Percentiles rank a stretch among this genome's conserved stretches.
phyloP scores from a whole-genome alignment of 2,113 vertebrate species.

The Ammospiza nelsoni region DNA sequence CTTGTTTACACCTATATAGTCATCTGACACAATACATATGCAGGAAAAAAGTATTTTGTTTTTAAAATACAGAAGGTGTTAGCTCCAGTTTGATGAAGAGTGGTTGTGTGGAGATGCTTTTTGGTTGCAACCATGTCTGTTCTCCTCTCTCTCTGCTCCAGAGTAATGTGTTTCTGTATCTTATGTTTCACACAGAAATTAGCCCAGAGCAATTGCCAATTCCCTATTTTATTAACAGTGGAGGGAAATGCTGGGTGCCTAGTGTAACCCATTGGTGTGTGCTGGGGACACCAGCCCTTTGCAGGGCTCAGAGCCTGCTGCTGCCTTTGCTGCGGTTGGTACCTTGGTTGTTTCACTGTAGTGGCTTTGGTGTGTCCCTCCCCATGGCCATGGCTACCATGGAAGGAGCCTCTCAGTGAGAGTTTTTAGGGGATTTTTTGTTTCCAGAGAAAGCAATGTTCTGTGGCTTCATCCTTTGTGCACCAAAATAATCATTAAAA shows the following conservation, averaged over 20 bases:
- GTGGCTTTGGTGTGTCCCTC: fast-evolving
- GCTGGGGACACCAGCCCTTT: background rate
- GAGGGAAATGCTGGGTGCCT: background rate
- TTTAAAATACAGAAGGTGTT: constrained; percentile 49
- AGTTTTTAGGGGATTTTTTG: background rate
- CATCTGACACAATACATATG: constrained; percentile 16
- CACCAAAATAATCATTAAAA: background rate
- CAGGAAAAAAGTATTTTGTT: background rate
- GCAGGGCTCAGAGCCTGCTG: background rate
- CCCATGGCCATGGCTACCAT: fast-evolving
- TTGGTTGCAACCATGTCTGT: constrained; percentile 35
- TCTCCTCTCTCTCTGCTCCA: background rate
- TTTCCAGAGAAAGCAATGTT: background rate
- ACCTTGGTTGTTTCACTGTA: background rate
- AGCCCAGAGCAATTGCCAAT: background rate
- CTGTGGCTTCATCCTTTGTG: background rate
- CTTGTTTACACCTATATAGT: constrained; percentile 69
- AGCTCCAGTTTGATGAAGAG: background rate
- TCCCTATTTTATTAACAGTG: background rate
- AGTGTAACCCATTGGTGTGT: background rate
- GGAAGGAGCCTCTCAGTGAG: background rate
- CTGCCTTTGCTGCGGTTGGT: background rate
- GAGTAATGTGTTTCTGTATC: background rate
- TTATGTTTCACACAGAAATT: background rate
- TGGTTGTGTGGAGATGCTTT: background rate